phyloP scores from a whole-genome alignment of 2,113 vertebrate genomes.

The Syngnathoides biaculeatus region DNA sequence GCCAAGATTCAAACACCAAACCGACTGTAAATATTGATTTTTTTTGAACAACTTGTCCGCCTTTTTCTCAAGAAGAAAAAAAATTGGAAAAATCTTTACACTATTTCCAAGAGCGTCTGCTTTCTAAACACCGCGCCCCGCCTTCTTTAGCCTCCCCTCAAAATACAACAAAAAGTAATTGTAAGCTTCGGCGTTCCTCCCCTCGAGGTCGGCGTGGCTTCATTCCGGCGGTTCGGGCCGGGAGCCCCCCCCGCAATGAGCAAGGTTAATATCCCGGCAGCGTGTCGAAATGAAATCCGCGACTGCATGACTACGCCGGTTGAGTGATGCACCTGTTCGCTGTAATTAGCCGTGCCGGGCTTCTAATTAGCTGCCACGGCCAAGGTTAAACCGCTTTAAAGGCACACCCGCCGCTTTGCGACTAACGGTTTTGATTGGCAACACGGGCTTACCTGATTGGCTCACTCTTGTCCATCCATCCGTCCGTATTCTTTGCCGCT shows the following conservation, averaged over 20 bases:
- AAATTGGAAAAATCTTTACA: background rate
- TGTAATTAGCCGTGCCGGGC: constrained; percentile 61
- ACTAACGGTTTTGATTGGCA: constrained; percentile 23
- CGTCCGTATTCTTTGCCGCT: too few relatives aligned
- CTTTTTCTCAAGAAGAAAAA: background rate
- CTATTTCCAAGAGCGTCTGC: constrained; percentile 10
- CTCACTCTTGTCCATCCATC: background rate
- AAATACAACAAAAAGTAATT: constrained; percentile 50
- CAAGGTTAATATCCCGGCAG: constrained; percentile 70
- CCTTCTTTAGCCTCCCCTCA: constrained; percentile 31
- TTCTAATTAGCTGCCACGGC: constrained; percentile 61
- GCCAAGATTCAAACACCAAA: too few relatives aligned
- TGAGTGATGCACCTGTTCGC: constrained; percentile 72
- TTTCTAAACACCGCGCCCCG: constrained; percentile 22
- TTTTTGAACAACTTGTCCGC: too few relatives aligned
- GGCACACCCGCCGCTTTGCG: constrained; percentile 37
- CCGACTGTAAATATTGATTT: too few relatives aligned
- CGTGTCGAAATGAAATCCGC: constrained; percentile 74
- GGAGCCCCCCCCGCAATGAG: constrained; percentile 63
- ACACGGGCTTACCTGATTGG: background rate
- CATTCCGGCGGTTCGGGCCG: constrained; percentile 37
- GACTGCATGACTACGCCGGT: constrained; percentile 52
- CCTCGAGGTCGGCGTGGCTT: constrained; percentile 41
- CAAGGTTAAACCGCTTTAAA: constrained; percentile 67
- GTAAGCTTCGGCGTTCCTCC: constrained; percentile 43